Evolutionary conservation across 2,113 vertebrate species (phyloP).

Genomic region (Bos indicus): DNA sequence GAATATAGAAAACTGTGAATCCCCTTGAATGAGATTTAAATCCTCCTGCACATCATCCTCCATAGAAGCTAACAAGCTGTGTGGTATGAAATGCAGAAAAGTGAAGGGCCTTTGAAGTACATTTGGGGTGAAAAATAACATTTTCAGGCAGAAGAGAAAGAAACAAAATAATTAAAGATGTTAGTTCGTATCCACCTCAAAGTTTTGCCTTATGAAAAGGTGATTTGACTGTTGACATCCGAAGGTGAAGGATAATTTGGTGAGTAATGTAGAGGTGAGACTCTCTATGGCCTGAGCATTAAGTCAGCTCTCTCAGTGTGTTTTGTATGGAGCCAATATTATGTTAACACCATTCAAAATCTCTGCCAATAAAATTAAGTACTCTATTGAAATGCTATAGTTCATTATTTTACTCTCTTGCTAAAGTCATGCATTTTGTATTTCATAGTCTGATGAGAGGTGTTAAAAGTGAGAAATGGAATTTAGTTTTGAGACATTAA

Average conservation of each 20-base stretch:
- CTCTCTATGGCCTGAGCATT: constrained; percentile 11
- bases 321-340: neutral
- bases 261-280: constrained; percentile 25
- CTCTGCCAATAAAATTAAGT: constrained; percentile 64
- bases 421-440: constrained; percentile 36
- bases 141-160: neutral
- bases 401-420: constrained; percentile 54
- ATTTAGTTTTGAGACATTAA: constrained; percentile 43
- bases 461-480: constrained; percentile 56
- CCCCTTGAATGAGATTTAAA: neutral
- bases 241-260: constrained; percentile 15
- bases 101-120: neutral
- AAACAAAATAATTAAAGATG: neutral
- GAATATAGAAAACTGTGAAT: neutral
- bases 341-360: constrained; percentile 49
- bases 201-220: neutral
- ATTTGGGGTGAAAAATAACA: neutral
- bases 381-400: constrained; percentile 36
- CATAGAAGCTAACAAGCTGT: neutral
- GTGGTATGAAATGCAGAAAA: neutral
- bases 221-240: neutral
- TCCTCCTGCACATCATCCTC: neutral
- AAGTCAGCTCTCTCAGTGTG: neutral
- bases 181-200: neutral
- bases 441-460: constrained; percentile 37